phyloP scores from a whole-genome alignment of 2,797 vertebrate species.

The Phyllotis vaccarum region DNA sequence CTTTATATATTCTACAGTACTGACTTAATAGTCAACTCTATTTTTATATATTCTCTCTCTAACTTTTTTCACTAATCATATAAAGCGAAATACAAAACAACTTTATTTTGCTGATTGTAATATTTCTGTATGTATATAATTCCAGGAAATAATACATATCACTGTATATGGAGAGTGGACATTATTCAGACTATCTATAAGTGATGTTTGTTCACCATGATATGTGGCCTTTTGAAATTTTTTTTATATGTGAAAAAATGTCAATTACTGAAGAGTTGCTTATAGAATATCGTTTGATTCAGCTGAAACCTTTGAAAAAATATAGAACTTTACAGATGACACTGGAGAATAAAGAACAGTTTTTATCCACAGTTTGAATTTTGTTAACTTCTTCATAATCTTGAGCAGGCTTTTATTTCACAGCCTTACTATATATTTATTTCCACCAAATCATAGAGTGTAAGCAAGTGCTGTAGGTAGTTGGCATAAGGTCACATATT shows the following conservation, averaged over 20 bases:
- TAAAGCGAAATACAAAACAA: conserved; percentile 11
- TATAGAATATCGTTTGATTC: conserved; percentile 41
- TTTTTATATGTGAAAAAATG: neutral
- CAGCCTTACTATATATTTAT: conserved; percentile 2
- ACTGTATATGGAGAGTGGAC: neutral
- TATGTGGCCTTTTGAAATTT: neutral
- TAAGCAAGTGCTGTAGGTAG: neutral
- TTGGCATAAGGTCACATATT: conserved; percentile 36
- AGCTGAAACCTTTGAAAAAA: conserved; percentile 16
- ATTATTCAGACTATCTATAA: neutral
- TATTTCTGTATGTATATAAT: neutral
- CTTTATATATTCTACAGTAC: neutral
- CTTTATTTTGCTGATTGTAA: neutral
- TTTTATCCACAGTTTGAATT: neutral
- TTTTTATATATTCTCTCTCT: neutral
- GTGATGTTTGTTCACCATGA: conserved; percentile 9
- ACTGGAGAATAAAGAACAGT: neutral
- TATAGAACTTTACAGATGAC: conserved; percentile 19
- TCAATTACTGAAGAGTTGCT: conserved; percentile 25
- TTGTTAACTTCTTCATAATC: conserved; percentile 26
- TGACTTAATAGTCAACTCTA: neutral
- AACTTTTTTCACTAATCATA: neutral
- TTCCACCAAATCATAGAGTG: neutral
- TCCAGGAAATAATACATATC: neutral
- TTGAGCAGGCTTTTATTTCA: neutral